A percentile compares a stretch with the other conserved stretches of the same genome.
phyloP scores from a whole-genome alignment of 2,888 invertebrate genomes.

The Dendrolimus houi region DNA sequence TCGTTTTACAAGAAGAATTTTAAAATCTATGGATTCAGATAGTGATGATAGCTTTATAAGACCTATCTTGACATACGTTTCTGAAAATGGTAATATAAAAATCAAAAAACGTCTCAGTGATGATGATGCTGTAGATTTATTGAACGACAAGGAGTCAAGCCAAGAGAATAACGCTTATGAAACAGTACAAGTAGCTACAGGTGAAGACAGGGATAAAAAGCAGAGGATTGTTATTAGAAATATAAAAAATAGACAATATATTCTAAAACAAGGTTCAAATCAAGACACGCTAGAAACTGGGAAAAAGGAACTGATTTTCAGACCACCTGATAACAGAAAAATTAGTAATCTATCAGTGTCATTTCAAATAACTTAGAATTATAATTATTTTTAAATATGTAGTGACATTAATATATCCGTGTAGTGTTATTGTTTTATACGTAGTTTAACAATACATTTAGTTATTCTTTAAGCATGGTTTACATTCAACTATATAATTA shows the following conservation, averaged over 20 bases:
- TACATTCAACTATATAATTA: not conserved
- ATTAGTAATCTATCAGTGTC: conserved; percentile 50
- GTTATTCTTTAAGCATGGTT: not conserved
- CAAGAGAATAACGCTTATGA: conserved; percentile 7
- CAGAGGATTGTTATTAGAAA: conserved; percentile 8
- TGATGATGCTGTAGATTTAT: conserved; percentile 29
- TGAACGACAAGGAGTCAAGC: conserved; percentile 10
- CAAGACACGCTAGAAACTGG: conserved; percentile 24
- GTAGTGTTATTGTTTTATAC: too few species aligned
- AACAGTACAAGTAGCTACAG: conserved; percentile 19
- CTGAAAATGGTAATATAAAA: conserved; percentile 32
- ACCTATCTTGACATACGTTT: conserved; percentile 25
- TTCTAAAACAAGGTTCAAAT: conserved; percentile 15
- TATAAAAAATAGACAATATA: conserved; percentile 10
- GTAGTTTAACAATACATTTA: too few species aligned
- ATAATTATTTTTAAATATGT: not conserved
- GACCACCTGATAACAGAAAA: conserved; percentile 32
- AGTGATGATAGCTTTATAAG: conserved; percentile 16
- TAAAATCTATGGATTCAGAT: conserved; percentile 5
- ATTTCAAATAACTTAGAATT: conserved; percentile 31
- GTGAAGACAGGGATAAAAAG: conserved; percentile 16
- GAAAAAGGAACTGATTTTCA: conserved; percentile 42
- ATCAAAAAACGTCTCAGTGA: conserved; percentile 34
- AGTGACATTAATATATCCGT: too few species aligned
- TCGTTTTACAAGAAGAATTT: conserved; percentile 9